Conservation (phyloP, 1,140 invertebrate species). For the Thereuonema tuberculata region DNA sequence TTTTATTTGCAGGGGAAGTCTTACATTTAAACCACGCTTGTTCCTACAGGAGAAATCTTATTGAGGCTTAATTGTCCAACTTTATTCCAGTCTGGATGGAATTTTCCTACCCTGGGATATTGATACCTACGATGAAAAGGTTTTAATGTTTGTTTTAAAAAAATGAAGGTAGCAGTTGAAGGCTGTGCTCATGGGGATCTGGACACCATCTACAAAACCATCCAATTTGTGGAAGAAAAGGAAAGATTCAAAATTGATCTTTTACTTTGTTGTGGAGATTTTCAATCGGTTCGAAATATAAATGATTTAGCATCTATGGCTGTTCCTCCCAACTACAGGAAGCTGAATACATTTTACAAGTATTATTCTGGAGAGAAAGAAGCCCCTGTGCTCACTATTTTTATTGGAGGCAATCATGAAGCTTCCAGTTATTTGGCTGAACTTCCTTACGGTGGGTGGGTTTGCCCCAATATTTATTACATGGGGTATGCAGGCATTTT, state of each 20-base stretch:
- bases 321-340: conserved; percentile 81
- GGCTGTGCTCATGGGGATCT: conserved; percentile 96
- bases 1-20: too few relatives aligned
- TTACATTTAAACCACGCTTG: too few relatives aligned
- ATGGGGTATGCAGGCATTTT: conserved; percentile 79
- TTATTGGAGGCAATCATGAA: conserved; percentile 98
- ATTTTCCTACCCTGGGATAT: too few relatives aligned
- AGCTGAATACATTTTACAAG: conserved; percentile 77
- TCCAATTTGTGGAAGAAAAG: conserved; percentile 50
- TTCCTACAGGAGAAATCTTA: too few relatives aligned
- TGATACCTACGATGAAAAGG: too few relatives aligned
- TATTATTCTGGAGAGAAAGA: conserved; percentile 88
- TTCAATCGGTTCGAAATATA: conserved; percentile 53
- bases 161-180: conserved; percentile 89
- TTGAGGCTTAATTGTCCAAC: too few relatives aligned
- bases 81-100: too few relatives aligned
- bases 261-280: conserved; percentile 94
- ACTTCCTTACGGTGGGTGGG: conserved; percentile 94
- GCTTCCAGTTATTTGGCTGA: conserved; percentile 94
- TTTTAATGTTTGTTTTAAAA: too few relatives aligned
- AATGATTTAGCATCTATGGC: conserved; percentile 63
- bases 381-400: conserved; percentile 84
- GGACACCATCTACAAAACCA: conserved; percentile 82
- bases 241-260: conserved; percentile 58
- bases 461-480: conserved; percentile 96